A percentile compares a stretch with the other conserved stretches of the same genome.
Conservation (phyloP, 64 coral and sea anemone species). For the Actinia equina region DNA sequence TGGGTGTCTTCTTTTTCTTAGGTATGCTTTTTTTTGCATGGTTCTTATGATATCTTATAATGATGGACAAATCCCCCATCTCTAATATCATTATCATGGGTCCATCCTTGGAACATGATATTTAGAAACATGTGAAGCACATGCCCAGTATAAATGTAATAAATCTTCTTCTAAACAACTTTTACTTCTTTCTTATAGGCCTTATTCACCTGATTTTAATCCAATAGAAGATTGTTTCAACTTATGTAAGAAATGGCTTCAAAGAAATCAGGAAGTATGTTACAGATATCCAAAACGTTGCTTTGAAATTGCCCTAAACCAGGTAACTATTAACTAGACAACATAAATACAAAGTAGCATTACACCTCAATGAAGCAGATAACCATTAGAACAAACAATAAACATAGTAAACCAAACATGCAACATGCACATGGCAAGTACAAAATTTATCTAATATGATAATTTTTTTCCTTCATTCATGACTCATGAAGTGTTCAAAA, state of each 20-base stretch:
- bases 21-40: neutral
- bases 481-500: no score
- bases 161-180: neutral
- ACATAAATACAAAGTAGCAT: neutral
- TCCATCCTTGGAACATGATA: neutral
- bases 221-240: conserved; percentile 56
- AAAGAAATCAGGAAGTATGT: conserved; percentile 30
- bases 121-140: neutral
- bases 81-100: neutral
- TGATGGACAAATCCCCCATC: neutral
- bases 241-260: conserved; percentile 39
- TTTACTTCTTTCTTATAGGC: conserved; percentile 26
- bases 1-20: neutral
- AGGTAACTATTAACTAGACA: conserved; percentile 8
- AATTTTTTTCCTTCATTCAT: no score
- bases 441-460: no score
- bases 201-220: conserved; percentile 53
- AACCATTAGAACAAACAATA: neutral
- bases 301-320: conserved; percentile 40
- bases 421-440: no score
- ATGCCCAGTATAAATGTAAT: neutral
- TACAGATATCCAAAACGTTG: conserved; percentile 45
- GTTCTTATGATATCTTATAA: no score
- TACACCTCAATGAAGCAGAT: neutral
- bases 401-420: no score